Evolutionary conservation across 2,888 invertebrate genomes (phyloP).

Genomic region (Onthophagus sagittarius): DNA sequence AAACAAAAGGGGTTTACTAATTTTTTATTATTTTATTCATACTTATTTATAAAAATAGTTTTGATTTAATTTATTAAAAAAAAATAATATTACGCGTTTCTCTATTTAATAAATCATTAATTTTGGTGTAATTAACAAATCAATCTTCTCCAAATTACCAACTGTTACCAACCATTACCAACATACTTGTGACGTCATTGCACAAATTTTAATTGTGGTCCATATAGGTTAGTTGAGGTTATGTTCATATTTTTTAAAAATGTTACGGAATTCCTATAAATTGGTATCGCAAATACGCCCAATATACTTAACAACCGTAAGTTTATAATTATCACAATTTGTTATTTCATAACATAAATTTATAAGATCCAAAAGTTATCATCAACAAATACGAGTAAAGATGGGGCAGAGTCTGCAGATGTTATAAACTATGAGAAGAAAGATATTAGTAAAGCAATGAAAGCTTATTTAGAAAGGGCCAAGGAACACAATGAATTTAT

Average conservation of each 20-base stretch:
- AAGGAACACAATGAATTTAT: conserved; percentile 80
- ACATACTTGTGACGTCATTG: neutral
- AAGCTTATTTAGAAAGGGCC: conserved; percentile 79
- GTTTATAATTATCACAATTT: neutral
- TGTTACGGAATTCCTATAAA: conserved; percentile 1
- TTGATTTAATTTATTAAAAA: no score
- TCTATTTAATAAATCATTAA: no score
- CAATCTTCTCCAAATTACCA: no score
- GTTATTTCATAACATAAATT: neutral
- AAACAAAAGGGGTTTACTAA: no score
- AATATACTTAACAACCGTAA: neutral
- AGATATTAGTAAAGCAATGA: conserved; percentile 81
- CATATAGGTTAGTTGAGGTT: neutral
- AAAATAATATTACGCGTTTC: no score
- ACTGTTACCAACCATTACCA: no score
- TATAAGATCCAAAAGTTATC: neutral
- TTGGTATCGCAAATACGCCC: neutral
- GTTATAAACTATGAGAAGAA: conserved; percentile 22
- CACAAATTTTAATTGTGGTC: neutral
- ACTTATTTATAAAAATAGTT: no score
- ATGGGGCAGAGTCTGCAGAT: neutral
- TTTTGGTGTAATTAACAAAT: no score
- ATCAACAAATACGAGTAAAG: conserved; percentile 3
- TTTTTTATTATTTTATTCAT: no score
- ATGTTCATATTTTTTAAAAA: neutral